phyloP scores from a whole-genome alignment of 2,113 vertebrate species.

The Callopanchax toddi region DNA sequence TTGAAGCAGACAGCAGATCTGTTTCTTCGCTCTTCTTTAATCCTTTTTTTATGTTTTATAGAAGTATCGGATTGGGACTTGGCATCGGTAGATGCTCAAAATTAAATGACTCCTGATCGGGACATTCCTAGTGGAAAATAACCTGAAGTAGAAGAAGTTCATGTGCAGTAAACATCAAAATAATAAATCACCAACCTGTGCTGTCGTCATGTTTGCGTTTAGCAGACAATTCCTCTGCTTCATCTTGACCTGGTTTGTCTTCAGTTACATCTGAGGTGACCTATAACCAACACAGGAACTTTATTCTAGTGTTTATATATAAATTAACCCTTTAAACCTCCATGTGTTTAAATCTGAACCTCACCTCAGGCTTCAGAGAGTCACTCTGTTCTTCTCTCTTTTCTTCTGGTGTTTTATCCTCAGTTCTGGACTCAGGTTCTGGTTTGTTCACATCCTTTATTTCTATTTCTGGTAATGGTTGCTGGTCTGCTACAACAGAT shows the following conservation, averaged over 20 bases:
- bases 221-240: not conserved
- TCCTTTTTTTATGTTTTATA: too few species aligned
- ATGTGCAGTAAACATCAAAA: too few species aligned
- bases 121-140: too few species aligned
- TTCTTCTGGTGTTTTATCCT: not conserved
- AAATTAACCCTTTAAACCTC: not conserved
- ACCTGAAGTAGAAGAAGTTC: too few species aligned
- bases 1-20: too few species aligned
- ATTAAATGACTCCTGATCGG: too few species aligned
- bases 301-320: not conserved
- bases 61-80: too few species aligned
- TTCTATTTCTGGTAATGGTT: not conserved
- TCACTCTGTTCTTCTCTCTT: not conserved
- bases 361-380: not conserved
- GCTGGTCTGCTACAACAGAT: not conserved
- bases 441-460: not conserved
- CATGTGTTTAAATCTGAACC: not conserved
- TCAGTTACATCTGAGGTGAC: not conserved
- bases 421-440: not conserved
- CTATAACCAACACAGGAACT: constrained; percentile 1
- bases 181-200: not conserved
- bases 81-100: too few species aligned
- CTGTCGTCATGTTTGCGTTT: constrained; percentile 6
- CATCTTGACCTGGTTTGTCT: not conserved
- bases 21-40: too few species aligned